Evolutionary conservation across 2,797 vertebrate species (phyloP).

Genomic region (Lutjanus argentimaculatus): DNA sequence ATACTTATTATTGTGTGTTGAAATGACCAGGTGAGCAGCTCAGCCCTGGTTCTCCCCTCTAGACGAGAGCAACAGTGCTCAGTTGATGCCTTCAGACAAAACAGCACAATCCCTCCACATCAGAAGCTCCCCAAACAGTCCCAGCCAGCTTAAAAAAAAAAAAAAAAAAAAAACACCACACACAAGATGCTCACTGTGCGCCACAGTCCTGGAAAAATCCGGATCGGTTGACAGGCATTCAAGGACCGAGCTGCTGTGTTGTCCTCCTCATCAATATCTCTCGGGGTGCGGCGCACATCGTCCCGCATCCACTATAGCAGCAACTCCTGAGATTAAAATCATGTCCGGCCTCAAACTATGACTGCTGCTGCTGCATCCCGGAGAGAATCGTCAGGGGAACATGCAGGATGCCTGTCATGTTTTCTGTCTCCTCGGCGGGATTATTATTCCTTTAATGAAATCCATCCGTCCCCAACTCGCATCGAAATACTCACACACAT

Average conservation of each 20-base stretch:
- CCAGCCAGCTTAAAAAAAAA: conserved; percentile 26
- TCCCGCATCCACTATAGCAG: conserved; percentile 75
- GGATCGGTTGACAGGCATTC: conserved; percentile 40
- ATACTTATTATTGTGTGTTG: conserved; percentile 81
- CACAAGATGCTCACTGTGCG: conserved; percentile 65
- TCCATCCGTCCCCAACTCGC: conserved; percentile 45
- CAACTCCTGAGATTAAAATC: conserved; percentile 75
- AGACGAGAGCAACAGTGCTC: conserved; percentile 76
- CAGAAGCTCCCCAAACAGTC: conserved; percentile 65
- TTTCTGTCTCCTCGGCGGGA: conserved; percentile 21
- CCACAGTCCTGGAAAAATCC: conserved; percentile 71
- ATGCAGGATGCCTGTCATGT: conserved; percentile 57
- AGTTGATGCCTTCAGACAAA: conserved; percentile 74
- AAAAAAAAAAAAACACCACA: conserved; percentile 3
- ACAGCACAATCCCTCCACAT: conserved; percentile 74
- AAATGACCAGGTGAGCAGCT: conserved; percentile 73
- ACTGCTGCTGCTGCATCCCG: conserved; percentile 67
- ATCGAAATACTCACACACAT: conserved; percentile 44
- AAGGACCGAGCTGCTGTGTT: conserved; percentile 53
- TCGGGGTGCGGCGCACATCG: conserved; percentile 79
- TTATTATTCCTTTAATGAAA: conserved; percentile 37
- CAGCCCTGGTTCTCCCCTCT: conserved; percentile 65
- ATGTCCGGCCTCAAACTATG: conserved; percentile 78
- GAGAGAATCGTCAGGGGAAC: conserved; percentile 62
- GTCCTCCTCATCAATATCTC: conserved; percentile 71